Evolutionary conservation across 64 coral and sea anemone species (phyloP), one percentile per base, ranked within the genome.

Genomic region (Stichodactyla mertensii): DNA sequence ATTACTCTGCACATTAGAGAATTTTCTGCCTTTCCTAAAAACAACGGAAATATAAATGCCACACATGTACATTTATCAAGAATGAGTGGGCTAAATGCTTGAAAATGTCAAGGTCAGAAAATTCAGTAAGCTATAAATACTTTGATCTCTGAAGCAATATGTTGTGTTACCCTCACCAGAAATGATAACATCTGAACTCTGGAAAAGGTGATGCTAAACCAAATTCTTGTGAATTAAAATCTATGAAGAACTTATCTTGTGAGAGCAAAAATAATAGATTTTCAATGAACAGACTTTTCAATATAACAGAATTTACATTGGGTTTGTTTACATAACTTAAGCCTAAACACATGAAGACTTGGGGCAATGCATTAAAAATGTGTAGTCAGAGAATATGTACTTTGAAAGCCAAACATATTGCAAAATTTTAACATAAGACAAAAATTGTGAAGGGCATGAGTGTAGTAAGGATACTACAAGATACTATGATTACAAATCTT

Each of bases 61-160:
- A 2, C 24, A 74, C 24, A 74, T 74, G 5, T 74, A 31, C 24
- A 26, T 23, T 27, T 74, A 74, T 74, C 24, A 31, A 14, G 27
- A 74, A 74, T 31, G 23, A 28, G 24, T 74, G 69, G 69, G 69
- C 8, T 74, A 74, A 74, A 66, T n/a, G 5, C 62, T 22, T n/a
- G 19, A 66, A 66, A n/a, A 74, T 74, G 69, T 74, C 69, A 74
- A 74, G 69, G 69, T 74, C 69, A 74, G n/a, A 74, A 74, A 31
- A 74, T 74, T 10, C 27, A 74, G 7, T 1, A 6, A 66, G 62
- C 20, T 66, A 66, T 66, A 74, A 74, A 74, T 74, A 74, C 11
- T 9, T 31, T 74, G 1, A 74, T 8, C 69, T 28, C 22, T 74
- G 24, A 31, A 74, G 22, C 22, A 62, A 7, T 23, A 24, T 70